phyloP scores from a whole-genome alignment of 2,797 vertebrate species.

The Pyrocephalus nanus region DNA sequence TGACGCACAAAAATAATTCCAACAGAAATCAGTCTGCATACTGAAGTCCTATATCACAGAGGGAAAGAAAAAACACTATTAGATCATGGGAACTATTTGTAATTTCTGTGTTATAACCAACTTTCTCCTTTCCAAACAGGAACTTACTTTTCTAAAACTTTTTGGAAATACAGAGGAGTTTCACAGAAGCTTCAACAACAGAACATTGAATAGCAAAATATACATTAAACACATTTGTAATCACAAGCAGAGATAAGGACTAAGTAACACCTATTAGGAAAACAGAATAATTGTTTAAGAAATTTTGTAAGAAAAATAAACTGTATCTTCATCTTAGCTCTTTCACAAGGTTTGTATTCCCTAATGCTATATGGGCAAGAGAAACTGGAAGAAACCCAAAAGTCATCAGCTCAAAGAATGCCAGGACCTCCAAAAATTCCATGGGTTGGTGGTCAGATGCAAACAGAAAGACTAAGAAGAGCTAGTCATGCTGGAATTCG shows the following conservation, averaged over 20 bases:
- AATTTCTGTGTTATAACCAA: conserved; percentile 22
- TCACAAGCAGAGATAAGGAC: neutral
- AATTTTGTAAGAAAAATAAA: neutral
- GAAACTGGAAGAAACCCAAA: conserved; percentile 59
- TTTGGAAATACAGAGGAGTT: neutral
- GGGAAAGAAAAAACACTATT: conserved; percentile 59
- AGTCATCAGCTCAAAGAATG: conserved; percentile 46
- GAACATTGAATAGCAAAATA: neutral
- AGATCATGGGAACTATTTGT: conserved; percentile 53
- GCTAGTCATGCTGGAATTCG: conserved; percentile 13
- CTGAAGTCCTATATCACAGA: conserved; percentile 62
- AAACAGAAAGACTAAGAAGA: conserved; percentile 62
- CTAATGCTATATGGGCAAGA: neutral
- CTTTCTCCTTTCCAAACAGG: conserved; percentile 10
- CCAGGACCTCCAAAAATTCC: conserved; percentile 68
- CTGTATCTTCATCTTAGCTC: neutral
- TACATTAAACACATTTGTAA: neutral
- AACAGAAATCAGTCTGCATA: conserved; percentile 62
- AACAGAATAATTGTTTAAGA: neutral
- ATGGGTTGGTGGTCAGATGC: conserved; percentile 53
- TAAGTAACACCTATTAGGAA: neutral
- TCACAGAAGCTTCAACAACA: neutral
- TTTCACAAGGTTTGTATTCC: conserved; percentile 16
- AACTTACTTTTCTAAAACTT: conserved; percentile 17
- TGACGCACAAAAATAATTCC: conserved; percentile 60